Evolutionary conservation across 2,797 vertebrate genomes (phyloP), one percentile per base, ranked within the genome.

Genomic region (Naso thynnoides): DNA sequence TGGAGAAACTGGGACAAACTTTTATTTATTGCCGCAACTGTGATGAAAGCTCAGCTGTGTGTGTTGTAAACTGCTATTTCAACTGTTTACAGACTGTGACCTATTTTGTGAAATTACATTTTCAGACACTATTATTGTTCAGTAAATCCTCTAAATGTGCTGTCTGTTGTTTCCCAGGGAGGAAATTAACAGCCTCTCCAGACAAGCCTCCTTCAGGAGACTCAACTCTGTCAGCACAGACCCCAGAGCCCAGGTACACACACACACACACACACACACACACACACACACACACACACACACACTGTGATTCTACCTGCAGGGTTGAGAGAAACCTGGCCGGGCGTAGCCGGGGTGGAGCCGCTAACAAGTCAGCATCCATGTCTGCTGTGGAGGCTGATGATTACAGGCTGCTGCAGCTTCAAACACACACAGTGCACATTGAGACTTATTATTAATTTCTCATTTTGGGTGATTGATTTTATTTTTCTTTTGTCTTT

Each of bases 211-310:
- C 13, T 79, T 94, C 69, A 93, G 94, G 61, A 93, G 95, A 84
- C 72, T 95, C 15, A 93, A 94, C 92, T 96, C 95, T 7, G 55
- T 91, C 14, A 93, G 89, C 86, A 86, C 90, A n/a, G 94, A 95
- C 63, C 90, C 88, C 50, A 87, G 92, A 82, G 60, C 55, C 11
- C 93, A 85, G 94, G 95, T 95, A 91, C 18, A 44, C 15, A 86
- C 61, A 59, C 54, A 56, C 59, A 75, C 48, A 76, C 19, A 24
- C 26, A 70, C 67, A 59, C 59, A 64, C 39, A 75, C 41, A 50
- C 48, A 26, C 31, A 73, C 39, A 50, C 54, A 73, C 60, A 49
- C 19, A 42, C 39, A 76, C 19, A 58, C 45, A 73, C 62, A 76
- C n/a, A 23, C 54, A 29, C 58, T n/a, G n/a, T 33, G 33, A 33